phyloP scores from a whole-genome alignment of 2,797 vertebrate genomes.

The Dermochelys coriacea region DNA sequence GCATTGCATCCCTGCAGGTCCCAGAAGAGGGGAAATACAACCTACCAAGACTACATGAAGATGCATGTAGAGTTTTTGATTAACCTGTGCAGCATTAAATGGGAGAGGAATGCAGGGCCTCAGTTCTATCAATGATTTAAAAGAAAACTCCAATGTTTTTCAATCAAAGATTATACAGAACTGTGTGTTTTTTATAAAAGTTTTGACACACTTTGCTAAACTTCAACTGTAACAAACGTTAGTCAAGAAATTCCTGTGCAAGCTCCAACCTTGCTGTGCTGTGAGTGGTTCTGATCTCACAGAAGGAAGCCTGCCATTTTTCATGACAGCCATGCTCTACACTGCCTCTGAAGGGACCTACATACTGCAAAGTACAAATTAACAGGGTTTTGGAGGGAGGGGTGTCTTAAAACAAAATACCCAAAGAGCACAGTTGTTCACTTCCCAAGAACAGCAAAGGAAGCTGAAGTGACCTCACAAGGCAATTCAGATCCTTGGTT shows the following conservation, averaged over 20 bases:
- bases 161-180: not conserved
- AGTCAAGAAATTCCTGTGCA: not conserved
- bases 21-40: not conserved
- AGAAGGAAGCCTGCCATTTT: not conserved
- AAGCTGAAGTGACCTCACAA: too few species aligned
- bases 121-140: not conserved
- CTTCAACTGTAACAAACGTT: not conserved
- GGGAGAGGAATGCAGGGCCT: not conserved
- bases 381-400: too few species aligned
- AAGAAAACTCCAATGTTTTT: not conserved
- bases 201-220: not conserved
- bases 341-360: too few species aligned
- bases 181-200: not conserved
- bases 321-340: not conserved
- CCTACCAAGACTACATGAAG: not conserved
- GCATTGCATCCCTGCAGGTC: not conserved
- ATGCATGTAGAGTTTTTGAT: not conserved
- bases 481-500: too few species aligned
- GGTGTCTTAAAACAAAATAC: too few species aligned
- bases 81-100: accelerated
- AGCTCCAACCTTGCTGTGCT: not conserved
- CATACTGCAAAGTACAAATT: too few species aligned
- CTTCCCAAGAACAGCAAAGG: too few species aligned
- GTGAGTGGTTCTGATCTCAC: not conserved
- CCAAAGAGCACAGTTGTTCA: too few species aligned